Evolutionary conservation across 2,888 invertebrate genomes (phyloP), one percentile per base, ranked within the genome.

Genomic region (Poecilus cupreus): DNA sequence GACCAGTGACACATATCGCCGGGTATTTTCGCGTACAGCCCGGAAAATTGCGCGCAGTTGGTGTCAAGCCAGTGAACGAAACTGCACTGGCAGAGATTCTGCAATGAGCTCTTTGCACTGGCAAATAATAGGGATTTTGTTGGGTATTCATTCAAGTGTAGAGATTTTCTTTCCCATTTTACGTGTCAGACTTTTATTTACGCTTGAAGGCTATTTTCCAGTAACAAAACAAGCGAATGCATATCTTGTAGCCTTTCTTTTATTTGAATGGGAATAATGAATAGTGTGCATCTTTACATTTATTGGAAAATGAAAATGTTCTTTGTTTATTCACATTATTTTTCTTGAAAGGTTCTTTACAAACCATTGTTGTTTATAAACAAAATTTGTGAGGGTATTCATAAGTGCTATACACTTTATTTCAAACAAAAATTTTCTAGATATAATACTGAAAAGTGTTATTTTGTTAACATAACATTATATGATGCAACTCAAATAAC

Each of bases 11-110:
- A 60, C 60, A 60, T 64, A 78, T 78, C 78, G 78, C 26, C 5
- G 78, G 24, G 64, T 78, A 78, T 64, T 64, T 78, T 64, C 78
- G 60, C 60, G 26, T 78, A 60, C 78, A 78, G 49, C 64, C 46
- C 43, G 78, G 78, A 64, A 64, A 78, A 64, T 78, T 78, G 24
- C 57, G 16, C 64, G 13, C 64, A 37, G 54, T 64, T 78, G 78
- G 78, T 64, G 16, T 60, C 16, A 22, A 60, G 43, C 64, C 64
- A 75, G 32, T 26, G 72, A 49, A 22, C 64, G 51, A 24, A 49
- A 74, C 4, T 26, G 49, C 49, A 51, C 2, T 16, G 39, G 24
- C 22, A 26, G 32, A 68, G 64, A 68, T 74, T 49, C 51, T 74
- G 74, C 51, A 74, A 51, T 32, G 39, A 74, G 26, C 22, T 32